phyloP scores from a whole-genome alignment of 2,797 vertebrate genomes.

The Amniataba percoides region DNA sequence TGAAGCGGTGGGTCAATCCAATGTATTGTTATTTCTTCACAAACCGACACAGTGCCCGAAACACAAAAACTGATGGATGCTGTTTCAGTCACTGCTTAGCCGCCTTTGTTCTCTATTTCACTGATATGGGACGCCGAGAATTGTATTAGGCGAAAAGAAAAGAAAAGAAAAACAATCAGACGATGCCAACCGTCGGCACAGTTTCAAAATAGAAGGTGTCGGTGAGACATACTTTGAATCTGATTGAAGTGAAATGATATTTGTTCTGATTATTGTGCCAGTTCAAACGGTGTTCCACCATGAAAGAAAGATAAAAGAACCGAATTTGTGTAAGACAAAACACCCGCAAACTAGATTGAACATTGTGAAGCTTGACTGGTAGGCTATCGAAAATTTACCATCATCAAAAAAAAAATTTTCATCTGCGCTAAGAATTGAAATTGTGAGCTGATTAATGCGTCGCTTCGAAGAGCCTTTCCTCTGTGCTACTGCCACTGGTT shows the following conservation, averaged over 20 bases:
- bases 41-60: slow-evolving; percentile 5
- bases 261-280: slow-evolving; percentile 19
- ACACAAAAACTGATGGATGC: slow-evolving; percentile 18
- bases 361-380: not conserved
- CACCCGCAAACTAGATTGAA: not conserved
- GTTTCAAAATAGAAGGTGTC: slow-evolving; percentile 9
- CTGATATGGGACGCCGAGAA: slow-evolving; percentile 26
- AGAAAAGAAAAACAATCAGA: slow-evolving; percentile 27
- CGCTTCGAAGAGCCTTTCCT: not conserved
- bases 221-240: slow-evolving; percentile 12
- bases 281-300: not conserved
- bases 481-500: not conserved
- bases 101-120: slow-evolving; percentile 10
- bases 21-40: slow-evolving; percentile 40
- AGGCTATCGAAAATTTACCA: not conserved
- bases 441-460: not conserved
- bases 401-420: not conserved
- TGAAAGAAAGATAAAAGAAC: not conserved
- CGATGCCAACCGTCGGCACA: slow-evolving; percentile 5
- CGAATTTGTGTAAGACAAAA: slow-evolving; percentile 10
- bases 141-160: not conserved
- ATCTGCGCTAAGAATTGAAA: not conserved
- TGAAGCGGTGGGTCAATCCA: slow-evolving; percentile 21
- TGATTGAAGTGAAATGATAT: slow-evolving; percentile 7
- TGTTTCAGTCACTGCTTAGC: not conserved